These are phyloP conservation scores for Heliconius aoede DNA, from an alignment of 2,888 invertebrate species.

Conservation along the genomic window DNA sequence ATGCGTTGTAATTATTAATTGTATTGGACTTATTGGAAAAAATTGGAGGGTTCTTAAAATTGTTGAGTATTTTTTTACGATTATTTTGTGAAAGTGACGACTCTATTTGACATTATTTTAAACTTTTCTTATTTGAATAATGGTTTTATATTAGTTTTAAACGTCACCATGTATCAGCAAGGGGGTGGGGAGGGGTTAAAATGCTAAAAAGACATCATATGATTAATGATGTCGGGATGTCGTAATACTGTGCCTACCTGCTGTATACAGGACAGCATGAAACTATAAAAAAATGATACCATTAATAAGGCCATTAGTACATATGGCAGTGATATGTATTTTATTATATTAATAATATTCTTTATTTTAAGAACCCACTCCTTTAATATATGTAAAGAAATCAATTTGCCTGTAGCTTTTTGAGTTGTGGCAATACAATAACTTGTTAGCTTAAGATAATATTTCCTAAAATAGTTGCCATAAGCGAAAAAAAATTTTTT, in stretches of 20 bases:
- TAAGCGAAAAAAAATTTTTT: constrained; percentile 44
- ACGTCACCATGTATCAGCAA: too few species aligned
- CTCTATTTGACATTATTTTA: not conserved
- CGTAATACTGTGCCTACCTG: too few species aligned
- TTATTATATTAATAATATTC: not conserved
- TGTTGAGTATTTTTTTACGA: not conserved
- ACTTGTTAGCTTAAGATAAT: constrained; percentile 44
- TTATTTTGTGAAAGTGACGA: not conserved
- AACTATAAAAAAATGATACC: not conserved
- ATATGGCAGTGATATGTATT: not conserved
- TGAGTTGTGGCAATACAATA: constrained; percentile 37
- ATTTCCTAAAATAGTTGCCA: constrained; percentile 54
- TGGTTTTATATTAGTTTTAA: too few species aligned
- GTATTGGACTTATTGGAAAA: not conserved
- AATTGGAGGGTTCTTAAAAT: not conserved
- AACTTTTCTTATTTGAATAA: too few species aligned
- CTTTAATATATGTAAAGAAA: constrained; percentile 3
- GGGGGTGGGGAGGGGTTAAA: too few species aligned
- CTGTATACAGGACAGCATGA: too few species aligned
- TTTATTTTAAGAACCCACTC: not conserved
- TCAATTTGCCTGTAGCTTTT: constrained; percentile 21
- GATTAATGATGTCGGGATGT: too few species aligned
- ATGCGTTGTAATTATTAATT: constrained; percentile 13
- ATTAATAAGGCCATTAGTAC: not conserved
- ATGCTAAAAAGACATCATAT: too few species aligned